Evolutionary conservation across 2,113 vertebrate genomes (phyloP).

Genomic region (Gorsachius goisagi): DNA sequence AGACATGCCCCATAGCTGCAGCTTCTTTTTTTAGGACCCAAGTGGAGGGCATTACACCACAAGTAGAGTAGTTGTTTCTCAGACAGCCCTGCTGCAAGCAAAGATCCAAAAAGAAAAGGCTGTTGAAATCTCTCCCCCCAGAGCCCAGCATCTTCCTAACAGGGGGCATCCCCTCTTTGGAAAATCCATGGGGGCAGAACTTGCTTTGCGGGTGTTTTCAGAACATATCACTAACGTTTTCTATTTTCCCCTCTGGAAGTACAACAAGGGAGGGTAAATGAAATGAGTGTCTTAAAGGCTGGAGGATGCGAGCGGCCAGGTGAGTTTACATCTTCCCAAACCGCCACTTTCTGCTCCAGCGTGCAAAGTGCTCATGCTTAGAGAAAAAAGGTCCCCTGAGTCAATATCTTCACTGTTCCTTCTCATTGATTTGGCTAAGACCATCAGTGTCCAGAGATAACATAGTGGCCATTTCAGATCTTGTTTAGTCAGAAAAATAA

Average conservation of each 20-base stretch:
- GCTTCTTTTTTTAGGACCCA: background rate
- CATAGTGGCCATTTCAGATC: background rate
- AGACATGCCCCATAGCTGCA: background rate
- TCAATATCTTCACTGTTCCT: background rate
- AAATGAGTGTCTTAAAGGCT: background rate
- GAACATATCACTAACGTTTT: background rate
- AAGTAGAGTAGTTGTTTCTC: background rate
- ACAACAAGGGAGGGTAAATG: background rate
- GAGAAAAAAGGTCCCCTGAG: background rate
- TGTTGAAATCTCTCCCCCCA: background rate
- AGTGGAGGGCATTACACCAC: background rate
- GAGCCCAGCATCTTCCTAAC: background rate
- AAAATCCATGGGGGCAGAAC: background rate
- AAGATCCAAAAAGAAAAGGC: background rate
- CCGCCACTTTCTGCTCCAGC: background rate
- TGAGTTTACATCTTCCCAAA: background rate
- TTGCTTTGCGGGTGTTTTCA: background rate
- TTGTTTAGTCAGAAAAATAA: background rate
- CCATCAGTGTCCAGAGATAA: background rate
- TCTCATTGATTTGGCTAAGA: background rate
- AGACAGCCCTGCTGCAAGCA: background rate
- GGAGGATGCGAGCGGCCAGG: background rate
- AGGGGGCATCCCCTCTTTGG: background rate
- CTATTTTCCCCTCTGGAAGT: background rate
- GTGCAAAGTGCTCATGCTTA: background rate